Evolutionary conservation across 2,113 vertebrate genomes (phyloP), one percentile per base, ranked within the genome.

Genomic region (Nanorana parkeri): DNA sequence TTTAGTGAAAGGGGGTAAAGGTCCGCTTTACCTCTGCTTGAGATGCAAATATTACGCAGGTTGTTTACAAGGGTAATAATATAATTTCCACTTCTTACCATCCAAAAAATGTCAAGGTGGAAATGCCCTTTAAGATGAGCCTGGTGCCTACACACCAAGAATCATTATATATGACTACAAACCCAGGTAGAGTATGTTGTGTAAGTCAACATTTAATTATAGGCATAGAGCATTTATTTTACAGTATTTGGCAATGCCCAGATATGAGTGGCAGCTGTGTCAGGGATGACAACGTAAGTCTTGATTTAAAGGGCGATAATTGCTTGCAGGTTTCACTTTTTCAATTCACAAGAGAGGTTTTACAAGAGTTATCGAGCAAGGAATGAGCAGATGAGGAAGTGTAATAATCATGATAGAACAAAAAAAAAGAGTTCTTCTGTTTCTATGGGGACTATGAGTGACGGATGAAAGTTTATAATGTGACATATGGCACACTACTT

Each of bases 301-400:
- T 41, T 75, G 26, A 61, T 60, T 61, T 75, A 75, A 60, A 61
- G 72, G 28, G 72, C 23, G 72, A 75, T 75, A 75, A 75, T 75
- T 61, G 26, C 58, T 36, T 60, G 55, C 24, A 75, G 72, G 21
- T 55, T 61, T 75, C 55, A 61, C 56, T 60, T 60, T 75, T 75
- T 61, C 55, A 75, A 75, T 60, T 36, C 55, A 61, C 72, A 23
- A 75, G 72, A 41, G 72, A 75, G 41, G 19, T 29, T 28, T 4
- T 73, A 56, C 54, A 56, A 73, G 52, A 73, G 55, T 36, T 75
- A 75, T 75, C 29, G 60, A 75, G 72, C 72, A 17, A 41, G n/a
- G 72, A 61, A 61, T 4, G 55, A 75, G 60, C 55, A 74, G 71
- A 74, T 36, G 69, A 56, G 52, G 52, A 74, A 74, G 71, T 74